These are phyloP conservation scores for Plagodis pulveraria DNA, from an alignment of 2,888 invertebrate species.

Conservation along the genomic window DNA sequence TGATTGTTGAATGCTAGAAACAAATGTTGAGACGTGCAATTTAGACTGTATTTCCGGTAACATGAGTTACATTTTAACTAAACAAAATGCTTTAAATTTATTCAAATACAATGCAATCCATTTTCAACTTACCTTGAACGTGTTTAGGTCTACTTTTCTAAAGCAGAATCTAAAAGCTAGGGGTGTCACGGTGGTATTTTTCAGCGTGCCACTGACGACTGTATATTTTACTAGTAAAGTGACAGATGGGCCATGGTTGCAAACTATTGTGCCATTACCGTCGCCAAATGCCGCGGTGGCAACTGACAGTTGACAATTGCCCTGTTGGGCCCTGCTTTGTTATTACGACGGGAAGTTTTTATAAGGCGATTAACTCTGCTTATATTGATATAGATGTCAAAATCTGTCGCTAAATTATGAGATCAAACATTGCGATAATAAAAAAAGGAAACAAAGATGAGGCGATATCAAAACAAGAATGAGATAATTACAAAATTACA, in stretches of 20 bases:
- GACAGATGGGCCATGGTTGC: slow-evolving; percentile 82
- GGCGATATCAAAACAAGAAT: no score
- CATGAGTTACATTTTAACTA: slow-evolving; percentile 85
- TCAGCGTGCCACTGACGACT: slow-evolving; percentile 81
- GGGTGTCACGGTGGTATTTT: slow-evolving; percentile 78
- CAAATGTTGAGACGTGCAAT: slow-evolving; percentile 80
- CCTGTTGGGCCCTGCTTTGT: slow-evolving; percentile 55
- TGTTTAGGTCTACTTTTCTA: slow-evolving; percentile 38
- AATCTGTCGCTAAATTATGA: slow-evolving; percentile 12
- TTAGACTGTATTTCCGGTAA: slow-evolving; percentile 83
- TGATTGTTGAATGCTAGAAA: slow-evolving; percentile 61
- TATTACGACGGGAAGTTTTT: slow-evolving; percentile 30
- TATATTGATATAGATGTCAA: slow-evolving; percentile 28
- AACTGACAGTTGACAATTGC: slow-evolving; percentile 76
- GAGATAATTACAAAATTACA: no score
- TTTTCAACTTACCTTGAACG: slow-evolving; percentile 54
- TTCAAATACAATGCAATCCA: slow-evolving; percentile 56
- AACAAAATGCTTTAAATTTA: slow-evolving; percentile 83
- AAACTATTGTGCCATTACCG: slow-evolving; percentile 82
- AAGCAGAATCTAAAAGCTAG: slow-evolving; percentile 45
- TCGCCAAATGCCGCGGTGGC: slow-evolving; percentile 73
- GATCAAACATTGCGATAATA: background rate
- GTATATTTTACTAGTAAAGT: slow-evolving; percentile 84
- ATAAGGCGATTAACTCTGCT: slow-evolving; percentile 30
- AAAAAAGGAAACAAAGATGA: background rate